These are phyloP conservation scores for Odontamblyopus rebecca DNA, from an alignment of 2,797 vertebrate species.

Conservation along the genomic window DNA sequence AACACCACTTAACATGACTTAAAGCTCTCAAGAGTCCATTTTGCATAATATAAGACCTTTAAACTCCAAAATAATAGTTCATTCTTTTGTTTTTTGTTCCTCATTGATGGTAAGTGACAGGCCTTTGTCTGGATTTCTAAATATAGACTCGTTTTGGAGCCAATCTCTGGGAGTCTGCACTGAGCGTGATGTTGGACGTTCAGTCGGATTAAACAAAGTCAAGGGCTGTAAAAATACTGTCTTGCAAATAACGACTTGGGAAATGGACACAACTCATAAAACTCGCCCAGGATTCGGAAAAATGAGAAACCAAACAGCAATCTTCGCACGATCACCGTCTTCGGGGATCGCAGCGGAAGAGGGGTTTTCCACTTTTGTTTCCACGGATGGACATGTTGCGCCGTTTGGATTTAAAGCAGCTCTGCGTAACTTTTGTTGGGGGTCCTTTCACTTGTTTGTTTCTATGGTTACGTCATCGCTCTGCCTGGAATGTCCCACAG, in stretches of 20 bases:
- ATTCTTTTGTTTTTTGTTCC: no score
- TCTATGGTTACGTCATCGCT: no score
- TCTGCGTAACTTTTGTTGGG: no score
- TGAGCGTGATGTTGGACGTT: not conserved
- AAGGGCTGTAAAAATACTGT: slow-evolving; percentile 3
- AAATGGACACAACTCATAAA: not conserved
- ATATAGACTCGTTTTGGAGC: not conserved
- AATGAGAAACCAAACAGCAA: not conserved
- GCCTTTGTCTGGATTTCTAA: not conserved
- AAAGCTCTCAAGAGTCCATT: no score
- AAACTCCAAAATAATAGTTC: no score
- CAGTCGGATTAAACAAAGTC: slow-evolving; percentile 1
- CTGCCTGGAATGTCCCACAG: no score
- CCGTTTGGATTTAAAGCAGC: not conserved
- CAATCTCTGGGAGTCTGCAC: not conserved
- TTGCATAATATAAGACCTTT: no score
- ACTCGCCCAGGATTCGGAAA: not conserved
- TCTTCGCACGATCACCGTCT: not conserved
- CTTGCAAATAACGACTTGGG: slow-evolving; percentile 7
- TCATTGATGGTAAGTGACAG: not conserved
- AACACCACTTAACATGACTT: no score
- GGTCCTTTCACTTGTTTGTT: no score
- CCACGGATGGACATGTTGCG: not conserved
- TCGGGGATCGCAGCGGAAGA: not conserved
- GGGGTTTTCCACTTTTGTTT: not conserved